Evolutionary conservation across 1,140 invertebrate species (phyloP).

Genomic region (Meloidogyne chitwoodi): DNA sequence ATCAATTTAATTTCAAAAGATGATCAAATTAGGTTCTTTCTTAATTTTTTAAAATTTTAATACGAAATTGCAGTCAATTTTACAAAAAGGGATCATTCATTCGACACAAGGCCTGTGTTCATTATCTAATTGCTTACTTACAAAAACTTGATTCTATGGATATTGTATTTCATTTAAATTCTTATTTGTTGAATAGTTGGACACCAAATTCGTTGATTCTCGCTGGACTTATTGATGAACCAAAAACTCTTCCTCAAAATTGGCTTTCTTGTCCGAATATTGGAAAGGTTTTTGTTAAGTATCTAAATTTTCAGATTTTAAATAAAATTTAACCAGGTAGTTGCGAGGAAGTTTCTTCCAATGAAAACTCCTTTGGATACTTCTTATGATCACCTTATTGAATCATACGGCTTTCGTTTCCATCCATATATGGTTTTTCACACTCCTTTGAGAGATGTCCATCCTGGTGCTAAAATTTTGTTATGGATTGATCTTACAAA

Average conservation of each 20-base stretch:
- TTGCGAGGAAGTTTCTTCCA: constrained; percentile 47
- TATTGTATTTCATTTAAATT: constrained; percentile 42
- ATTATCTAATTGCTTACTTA: constrained; percentile 40
- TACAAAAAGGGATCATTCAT: constrained; percentile 50
- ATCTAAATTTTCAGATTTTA: constrained; percentile 9
- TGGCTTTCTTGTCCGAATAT: constrained; percentile 57
- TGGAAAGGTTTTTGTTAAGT: constrained; percentile 39
- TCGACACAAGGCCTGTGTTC: constrained; percentile 44
- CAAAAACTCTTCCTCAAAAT: constrained; percentile 37
- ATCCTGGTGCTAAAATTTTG: constrained; percentile 70
- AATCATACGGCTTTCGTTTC: constrained; percentile 39
- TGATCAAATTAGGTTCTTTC: constrained; percentile 26
- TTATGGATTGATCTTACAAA: constrained; percentile 95
- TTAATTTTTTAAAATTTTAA: constrained; percentile 2
- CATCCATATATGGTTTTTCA: constrained; percentile 42
- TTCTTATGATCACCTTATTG: constrained; percentile 49
- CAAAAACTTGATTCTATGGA: constrained; percentile 36
- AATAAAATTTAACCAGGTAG: constrained; percentile 34
- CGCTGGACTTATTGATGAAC: constrained; percentile 49
- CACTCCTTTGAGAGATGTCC: constrained; percentile 6
- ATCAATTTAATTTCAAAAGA: constrained; percentile 38
- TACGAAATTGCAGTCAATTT: constrained; percentile 45
- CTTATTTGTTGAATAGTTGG: constrained; percentile 51
- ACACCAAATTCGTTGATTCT: constrained; percentile 56
- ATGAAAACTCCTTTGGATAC: constrained; percentile 57